Evolutionary conservation across 2,888 invertebrate genomes (phyloP), one percentile per base, ranked within the genome.

Genomic region (Periphyllus acericola): DNA sequence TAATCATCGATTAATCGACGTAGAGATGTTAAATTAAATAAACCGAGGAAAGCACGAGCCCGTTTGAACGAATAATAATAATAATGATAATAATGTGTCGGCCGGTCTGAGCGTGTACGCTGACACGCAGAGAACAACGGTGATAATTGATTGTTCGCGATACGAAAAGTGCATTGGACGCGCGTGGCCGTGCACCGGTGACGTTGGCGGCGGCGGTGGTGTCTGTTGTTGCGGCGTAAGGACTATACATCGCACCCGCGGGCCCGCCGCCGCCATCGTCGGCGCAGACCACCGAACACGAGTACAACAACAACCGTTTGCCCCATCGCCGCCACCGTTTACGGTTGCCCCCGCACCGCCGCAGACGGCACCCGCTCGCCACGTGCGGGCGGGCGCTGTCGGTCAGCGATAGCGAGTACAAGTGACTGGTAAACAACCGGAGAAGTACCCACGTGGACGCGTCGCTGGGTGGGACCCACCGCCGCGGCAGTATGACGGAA

Each of bases 361-460:
- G 32, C 71, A 34, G 81, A 40, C 68, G 81, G 71, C 68, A 46
- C 46, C 46, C 40, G 40, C 21, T 81, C 80, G 40, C 82, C 82
- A 71, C 82, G 71, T 72, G 82, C 72, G 19, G 52, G 72, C 72
- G 82, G 83, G 34, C 75, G 52, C 40, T 40, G 8, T 32, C 34
- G 83, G 83, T 83, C 83, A 75, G 36, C 83, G 55, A 72, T 83
- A 83, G 34, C 34, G 55, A 11, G 40, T 14, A 34, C 34, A 32
- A 25, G 66, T 29, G 21, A 40, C 36, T 36, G 83, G 83, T 75
- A 83, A 75, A 75, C 83, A 75, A 83, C 36, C 75, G 83, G 32
- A 25, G 6, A 46, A 21, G 52, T 14, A 52, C 82, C 40, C 71
- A 72, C 82, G 52, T 46, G 81, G 83, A 40, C 81, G 68, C 9